Evolutionary conservation across 2,888 invertebrate species (phyloP).

Genomic region (Plagodis dolabraria): DNA sequence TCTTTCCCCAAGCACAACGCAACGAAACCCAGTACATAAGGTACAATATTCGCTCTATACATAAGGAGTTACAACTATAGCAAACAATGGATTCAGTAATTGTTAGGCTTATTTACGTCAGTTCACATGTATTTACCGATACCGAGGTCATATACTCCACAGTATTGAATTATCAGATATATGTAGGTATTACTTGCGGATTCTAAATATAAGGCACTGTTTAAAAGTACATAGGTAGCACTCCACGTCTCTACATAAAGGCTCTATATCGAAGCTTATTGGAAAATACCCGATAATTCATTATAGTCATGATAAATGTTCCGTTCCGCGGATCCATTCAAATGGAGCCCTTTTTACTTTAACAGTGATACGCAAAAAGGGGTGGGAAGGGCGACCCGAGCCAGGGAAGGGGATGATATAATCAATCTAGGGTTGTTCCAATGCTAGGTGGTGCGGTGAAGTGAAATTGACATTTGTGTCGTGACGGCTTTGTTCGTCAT

Average conservation of each 20-base stretch:
- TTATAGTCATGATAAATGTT: conserved; percentile 82
- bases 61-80: neutral
- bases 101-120: too few relatives aligned
- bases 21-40: conserved; percentile 9
- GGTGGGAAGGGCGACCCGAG: conserved; percentile 67
- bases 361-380: conserved; percentile 82
- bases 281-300: conserved; percentile 80
- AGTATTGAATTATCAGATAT: neutral
- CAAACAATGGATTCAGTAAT: too few relatives aligned
- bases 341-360: conserved; percentile 78
- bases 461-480: conserved; percentile 48
- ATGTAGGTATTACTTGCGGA: neutral
- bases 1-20: conserved; percentile 25
- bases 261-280: conserved; percentile 60
- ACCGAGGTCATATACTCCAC: neutral
- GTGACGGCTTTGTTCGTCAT: conserved; percentile 8
- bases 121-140: too few relatives aligned
- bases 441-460: conserved; percentile 50
- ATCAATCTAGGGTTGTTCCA: conserved; percentile 76
- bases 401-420: conserved; percentile 76
- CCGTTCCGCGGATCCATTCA: conserved; percentile 72
- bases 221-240: neutral
- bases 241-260: conserved; percentile 3
- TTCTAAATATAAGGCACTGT: neutral
- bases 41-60: too few relatives aligned